Evolutionary conservation across 2,113 vertebrate genomes (phyloP).

Genomic region (Oncorhynchus keta): DNA sequence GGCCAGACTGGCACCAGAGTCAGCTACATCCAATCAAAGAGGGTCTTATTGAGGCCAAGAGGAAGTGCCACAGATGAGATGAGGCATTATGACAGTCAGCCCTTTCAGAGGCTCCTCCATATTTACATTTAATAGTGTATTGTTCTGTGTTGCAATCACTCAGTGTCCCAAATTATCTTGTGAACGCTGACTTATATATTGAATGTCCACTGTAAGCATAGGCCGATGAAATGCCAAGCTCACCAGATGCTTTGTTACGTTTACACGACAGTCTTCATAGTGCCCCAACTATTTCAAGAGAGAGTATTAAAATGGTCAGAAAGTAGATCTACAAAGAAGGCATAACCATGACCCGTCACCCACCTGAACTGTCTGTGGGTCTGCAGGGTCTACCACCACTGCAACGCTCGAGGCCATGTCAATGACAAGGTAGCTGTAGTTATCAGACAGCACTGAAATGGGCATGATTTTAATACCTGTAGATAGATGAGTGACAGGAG

Average conservation of each 20-base stretch:
- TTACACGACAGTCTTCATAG: too few species aligned
- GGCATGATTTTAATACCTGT: conserved; percentile 94
- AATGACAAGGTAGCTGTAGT: conserved; percentile 95
- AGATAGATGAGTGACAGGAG: background rate
- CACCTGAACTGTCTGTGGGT: conserved; percentile 91
- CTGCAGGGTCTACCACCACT: conserved; percentile 87
- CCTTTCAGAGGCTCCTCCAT: background rate
- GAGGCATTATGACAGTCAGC: background rate
- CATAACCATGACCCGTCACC: conserved; percentile 19
- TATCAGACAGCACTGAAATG: conserved; percentile 89
- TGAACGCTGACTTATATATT: too few species aligned
- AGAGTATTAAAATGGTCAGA: too few species aligned
- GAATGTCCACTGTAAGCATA: too few species aligned
- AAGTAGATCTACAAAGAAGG: too few species aligned
- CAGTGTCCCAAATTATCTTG: too few species aligned
- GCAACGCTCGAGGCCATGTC: conserved; percentile 84
- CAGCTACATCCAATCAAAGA: background rate
- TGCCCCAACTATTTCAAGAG: background rate
- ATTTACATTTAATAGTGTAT: background rate
- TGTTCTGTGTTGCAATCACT: too few species aligned
- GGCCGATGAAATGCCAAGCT: too few species aligned
- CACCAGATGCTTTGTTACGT: too few species aligned
- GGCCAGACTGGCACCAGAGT: conserved; percentile 3
- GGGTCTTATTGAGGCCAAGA: background rate
- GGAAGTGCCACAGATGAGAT: background rate